Conservation (phyloP, 2,888 invertebrate genomes). For the Dicranocentrus wangi region DNA sequence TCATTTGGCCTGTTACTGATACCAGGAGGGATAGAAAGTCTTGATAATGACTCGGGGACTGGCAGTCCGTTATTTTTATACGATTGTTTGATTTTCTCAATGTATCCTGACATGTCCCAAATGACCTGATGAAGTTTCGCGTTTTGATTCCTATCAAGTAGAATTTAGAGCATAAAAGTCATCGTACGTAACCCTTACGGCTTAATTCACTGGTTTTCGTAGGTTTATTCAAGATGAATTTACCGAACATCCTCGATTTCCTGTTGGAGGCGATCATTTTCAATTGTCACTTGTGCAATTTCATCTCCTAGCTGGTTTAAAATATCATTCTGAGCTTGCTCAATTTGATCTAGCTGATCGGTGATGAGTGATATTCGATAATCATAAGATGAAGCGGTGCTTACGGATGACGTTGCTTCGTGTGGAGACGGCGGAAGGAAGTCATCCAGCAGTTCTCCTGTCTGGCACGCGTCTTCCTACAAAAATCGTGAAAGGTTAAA, state of each 20-base stretch:
- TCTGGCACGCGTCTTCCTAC: conserved; percentile 1
- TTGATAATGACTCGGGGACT: background rate
- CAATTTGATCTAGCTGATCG: conserved; percentile 62
- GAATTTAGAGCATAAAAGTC: no score
- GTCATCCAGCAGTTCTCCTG: conserved; percentile 19
- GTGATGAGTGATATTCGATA: conserved; percentile 56
- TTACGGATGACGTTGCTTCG: conserved; percentile 17
- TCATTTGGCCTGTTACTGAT: no score
- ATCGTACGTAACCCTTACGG: no score
- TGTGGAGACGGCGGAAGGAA: background rate
- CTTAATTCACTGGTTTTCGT: no score
- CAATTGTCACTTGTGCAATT: conserved; percentile 51
- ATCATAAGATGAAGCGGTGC: conserved; percentile 14
- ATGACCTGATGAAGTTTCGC: conserved; percentile 47
- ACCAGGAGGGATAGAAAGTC: no score
- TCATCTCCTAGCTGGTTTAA: conserved; percentile 53
- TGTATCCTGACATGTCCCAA: conserved; percentile 51
- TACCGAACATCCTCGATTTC: conserved; percentile 53
- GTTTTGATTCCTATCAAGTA: conserved; percentile 40
- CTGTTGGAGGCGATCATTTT: conserved; percentile 54
- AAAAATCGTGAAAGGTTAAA: background rate
- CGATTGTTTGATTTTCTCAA: conserved; percentile 52
- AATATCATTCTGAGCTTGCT: conserved; percentile 65
- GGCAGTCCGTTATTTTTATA: conserved; percentile 26
- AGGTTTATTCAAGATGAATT: no score